phyloP scores from a whole-genome alignment of 2,113 vertebrate species.

The Coryphaenoides rupestris region DNA sequence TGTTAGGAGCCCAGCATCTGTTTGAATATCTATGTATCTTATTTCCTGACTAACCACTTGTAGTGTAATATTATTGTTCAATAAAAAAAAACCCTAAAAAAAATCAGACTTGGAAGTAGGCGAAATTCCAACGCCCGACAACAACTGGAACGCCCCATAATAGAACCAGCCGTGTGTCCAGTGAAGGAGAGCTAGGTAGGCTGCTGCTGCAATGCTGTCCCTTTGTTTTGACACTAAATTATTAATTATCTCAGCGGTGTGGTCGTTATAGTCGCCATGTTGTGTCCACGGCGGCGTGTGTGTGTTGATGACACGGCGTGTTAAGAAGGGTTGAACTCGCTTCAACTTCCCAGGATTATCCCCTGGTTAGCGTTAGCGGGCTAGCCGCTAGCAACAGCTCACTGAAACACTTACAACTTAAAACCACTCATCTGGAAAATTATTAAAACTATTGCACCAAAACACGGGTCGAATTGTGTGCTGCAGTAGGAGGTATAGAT shows the following conservation, averaged over 20 bases:
- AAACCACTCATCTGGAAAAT: constrained; percentile 9
- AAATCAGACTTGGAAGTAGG: too few species aligned
- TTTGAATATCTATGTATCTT: too few species aligned
- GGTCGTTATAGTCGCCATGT: background rate
- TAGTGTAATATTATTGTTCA: too few species aligned
- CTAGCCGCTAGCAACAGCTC: constrained; percentile 23
- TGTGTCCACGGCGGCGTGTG: background rate
- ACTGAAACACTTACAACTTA: background rate
- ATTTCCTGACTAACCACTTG: too few species aligned
- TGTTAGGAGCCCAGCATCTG: too few species aligned
- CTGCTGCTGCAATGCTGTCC: too few species aligned
- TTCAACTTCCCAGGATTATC: constrained; percentile 45
- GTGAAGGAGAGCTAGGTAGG: constrained; percentile 63
- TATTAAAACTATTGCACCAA: too few species aligned
- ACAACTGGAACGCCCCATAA: too few species aligned
- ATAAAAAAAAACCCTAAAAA: too few species aligned
- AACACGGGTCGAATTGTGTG: too few species aligned
- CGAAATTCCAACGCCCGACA: too few species aligned
- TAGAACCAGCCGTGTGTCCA: constrained; percentile 18
- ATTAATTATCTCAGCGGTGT: constrained; percentile 34
- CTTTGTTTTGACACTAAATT: background rate
- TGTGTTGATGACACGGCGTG: background rate
- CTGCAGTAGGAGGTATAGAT: too few species aligned
- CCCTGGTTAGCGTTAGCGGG: constrained; percentile 25
- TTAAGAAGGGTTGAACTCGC: background rate